phyloP scores from a whole-genome alignment of 2,113 vertebrate genomes.

The Silurus glanis region DNA sequence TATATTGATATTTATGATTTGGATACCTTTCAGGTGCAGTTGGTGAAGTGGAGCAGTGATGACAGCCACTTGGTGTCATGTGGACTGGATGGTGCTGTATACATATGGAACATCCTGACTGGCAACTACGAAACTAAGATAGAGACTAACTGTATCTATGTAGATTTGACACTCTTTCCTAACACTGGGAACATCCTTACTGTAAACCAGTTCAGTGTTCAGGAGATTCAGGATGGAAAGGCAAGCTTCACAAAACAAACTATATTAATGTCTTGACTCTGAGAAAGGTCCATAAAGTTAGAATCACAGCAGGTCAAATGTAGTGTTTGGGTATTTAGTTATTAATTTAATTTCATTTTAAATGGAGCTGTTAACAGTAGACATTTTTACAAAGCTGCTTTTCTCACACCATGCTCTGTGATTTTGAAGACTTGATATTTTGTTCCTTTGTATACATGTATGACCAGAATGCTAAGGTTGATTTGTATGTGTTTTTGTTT shows the following conservation, averaged over 20 bases:
- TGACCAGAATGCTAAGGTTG: too few relatives aligned
- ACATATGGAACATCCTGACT: not conserved
- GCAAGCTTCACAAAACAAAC: not conserved
- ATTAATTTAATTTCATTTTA: not conserved
- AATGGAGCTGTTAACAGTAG: not conserved
- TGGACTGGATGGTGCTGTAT: not conserved
- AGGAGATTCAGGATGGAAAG: not conserved
- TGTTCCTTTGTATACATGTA: not conserved
- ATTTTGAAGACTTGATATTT: not conserved
- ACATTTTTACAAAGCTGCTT: not conserved
- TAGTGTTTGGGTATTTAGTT: not conserved
- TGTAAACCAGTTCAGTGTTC: not conserved
- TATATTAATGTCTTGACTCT: not conserved
- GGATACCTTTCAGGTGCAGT: not conserved
- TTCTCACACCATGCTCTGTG: not conserved
- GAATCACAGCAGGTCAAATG: not conserved
- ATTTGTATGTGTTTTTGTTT: not conserved
- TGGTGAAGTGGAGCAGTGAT: conserved; percentile 1
- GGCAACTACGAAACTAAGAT: not conserved
- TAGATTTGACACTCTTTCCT: not conserved
- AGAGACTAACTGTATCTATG: not conserved
- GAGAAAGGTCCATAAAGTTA: not conserved
- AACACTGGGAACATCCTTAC: not conserved
- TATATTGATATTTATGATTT: too few relatives aligned
- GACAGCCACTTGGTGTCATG: not conserved